A percentile compares a stretch with the other conserved stretches of the same genome.
Evolutionary conservation across 2,888 invertebrate species (phyloP).

Genomic region (Glomeris marginata): DNA sequence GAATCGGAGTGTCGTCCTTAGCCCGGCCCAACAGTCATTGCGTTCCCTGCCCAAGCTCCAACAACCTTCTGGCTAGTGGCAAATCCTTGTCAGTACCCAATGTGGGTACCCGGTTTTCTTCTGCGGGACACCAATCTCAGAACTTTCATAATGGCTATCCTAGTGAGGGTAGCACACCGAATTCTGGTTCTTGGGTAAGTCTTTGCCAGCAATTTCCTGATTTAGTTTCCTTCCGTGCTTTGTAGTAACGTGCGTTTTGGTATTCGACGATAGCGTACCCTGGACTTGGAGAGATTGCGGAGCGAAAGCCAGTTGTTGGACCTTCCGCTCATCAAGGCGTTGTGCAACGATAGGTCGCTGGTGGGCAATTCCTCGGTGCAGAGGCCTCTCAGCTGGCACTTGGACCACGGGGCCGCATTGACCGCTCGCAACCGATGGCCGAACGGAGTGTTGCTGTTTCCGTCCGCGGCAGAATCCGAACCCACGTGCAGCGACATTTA

Average conservation of each 20-base stretch:
- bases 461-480: too few relatives aligned
- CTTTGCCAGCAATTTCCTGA: too few relatives aligned
- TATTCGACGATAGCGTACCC: slow-evolving; percentile 24
- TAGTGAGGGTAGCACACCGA: too few relatives aligned
- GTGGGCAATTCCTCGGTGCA: slow-evolving; percentile 18
- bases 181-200: too few relatives aligned
- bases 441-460: too few relatives aligned
- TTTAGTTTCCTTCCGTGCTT: too few relatives aligned
- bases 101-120: neutral
- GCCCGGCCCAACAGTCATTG: slow-evolving; percentile 2
- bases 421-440: slow-evolving; percentile 5
- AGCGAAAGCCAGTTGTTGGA: slow-evolving; percentile 81
- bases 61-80: slow-evolving; percentile 6
- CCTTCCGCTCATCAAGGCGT: slow-evolving; percentile 77
- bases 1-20: slow-evolving; percentile 15
- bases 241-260: too few relatives aligned
- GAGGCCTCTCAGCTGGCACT: slow-evolving; percentile 21
- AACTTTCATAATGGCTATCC: too few relatives aligned
- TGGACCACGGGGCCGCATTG: slow-evolving; percentile 11
- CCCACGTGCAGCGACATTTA: too few relatives aligned
- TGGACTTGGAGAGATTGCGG: slow-evolving; percentile 66
- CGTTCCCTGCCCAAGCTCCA: neutral
- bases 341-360: slow-evolving; percentile 82
- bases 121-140: neutral
- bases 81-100: slow-evolving; percentile 11